These are phyloP conservation scores for Lerista edwardsae DNA, from an alignment of 2,797 vertebrate species.

Conservation along the genomic window DNA sequence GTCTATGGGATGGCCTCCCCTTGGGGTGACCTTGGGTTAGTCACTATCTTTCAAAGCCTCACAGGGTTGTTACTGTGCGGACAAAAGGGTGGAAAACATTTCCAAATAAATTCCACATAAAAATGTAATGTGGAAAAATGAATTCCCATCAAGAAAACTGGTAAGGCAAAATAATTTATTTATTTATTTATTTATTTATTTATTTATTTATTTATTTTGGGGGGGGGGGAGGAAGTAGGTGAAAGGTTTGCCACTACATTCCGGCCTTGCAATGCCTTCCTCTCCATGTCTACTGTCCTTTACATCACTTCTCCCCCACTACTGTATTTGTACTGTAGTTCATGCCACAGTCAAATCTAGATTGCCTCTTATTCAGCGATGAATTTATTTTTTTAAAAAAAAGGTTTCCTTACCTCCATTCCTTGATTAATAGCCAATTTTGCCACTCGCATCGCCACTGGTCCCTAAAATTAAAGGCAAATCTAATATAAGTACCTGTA, in stretches of 20 bases:
- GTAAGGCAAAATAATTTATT: too few relatives aligned
- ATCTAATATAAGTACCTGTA: not conserved
- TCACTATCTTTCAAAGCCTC: too few relatives aligned
- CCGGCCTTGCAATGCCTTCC: not conserved
- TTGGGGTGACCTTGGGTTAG: too few relatives aligned
- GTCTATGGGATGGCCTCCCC: too few relatives aligned
- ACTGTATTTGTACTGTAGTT: not conserved
- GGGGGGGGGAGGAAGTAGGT: not conserved
- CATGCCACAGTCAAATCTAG: not conserved
- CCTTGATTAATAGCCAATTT: slow-evolving; percentile 97
- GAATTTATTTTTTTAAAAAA: slow-evolving; percentile 5
- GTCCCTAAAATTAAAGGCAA: slow-evolving; percentile 83
- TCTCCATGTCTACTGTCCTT: not conserved
- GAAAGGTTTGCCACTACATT: too few relatives aligned
- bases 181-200: too few relatives aligned
- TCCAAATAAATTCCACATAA: too few relatives aligned
- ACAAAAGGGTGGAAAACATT: too few relatives aligned
- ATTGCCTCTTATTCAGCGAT: not conserved
- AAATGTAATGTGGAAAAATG: too few relatives aligned
- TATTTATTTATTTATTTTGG: too few relatives aligned
- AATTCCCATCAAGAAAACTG: not conserved
- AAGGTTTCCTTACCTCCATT: slow-evolving; percentile 87
- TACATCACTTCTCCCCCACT: not conserved
- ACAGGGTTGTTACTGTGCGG: too few relatives aligned
- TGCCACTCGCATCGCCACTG: slow-evolving; percentile 95